Conservation (phyloP, 2,113 vertebrate genomes). For the Helogale parvula region DNA sequence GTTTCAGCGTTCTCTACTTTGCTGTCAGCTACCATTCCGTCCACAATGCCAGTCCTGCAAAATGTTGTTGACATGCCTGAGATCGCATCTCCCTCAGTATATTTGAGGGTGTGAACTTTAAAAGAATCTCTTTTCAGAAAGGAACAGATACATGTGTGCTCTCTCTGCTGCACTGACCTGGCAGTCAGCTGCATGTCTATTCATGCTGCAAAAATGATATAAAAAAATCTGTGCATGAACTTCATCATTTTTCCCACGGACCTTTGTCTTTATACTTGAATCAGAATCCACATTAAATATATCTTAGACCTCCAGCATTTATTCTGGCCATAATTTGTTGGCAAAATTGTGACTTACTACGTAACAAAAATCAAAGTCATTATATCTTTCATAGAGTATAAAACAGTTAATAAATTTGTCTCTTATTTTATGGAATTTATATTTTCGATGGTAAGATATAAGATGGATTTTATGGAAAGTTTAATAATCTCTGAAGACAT, state of each 20-base stretch:
- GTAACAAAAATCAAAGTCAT: not conserved
- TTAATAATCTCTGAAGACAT: not conserved
- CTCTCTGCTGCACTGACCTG: not conserved
- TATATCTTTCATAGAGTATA: not conserved
- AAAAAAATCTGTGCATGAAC: not conserved
- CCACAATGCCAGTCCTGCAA: not conserved
- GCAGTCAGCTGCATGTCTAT: not conserved
- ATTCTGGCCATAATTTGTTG: not conserved
- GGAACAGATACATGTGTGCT: not conserved
- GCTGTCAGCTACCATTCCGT: not conserved
- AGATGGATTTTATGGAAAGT: not conserved
- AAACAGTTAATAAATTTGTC: conserved; percentile 5
- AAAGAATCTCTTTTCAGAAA: not conserved
- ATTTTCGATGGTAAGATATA: not conserved
- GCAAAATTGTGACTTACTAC: not conserved
- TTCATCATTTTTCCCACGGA: not conserved
- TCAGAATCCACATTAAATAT: not conserved
- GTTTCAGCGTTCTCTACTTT: not conserved
- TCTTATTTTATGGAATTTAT: not conserved
- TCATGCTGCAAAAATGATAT: not conserved
- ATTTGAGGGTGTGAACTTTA: not conserved
- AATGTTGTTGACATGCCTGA: not conserved
- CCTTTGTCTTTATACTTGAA: not conserved
- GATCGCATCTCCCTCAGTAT: not conserved
- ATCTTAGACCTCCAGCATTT: not conserved